Conservation (phyloP, 2,113 vertebrate species). For the Rhadina sibilatrix region DNA sequence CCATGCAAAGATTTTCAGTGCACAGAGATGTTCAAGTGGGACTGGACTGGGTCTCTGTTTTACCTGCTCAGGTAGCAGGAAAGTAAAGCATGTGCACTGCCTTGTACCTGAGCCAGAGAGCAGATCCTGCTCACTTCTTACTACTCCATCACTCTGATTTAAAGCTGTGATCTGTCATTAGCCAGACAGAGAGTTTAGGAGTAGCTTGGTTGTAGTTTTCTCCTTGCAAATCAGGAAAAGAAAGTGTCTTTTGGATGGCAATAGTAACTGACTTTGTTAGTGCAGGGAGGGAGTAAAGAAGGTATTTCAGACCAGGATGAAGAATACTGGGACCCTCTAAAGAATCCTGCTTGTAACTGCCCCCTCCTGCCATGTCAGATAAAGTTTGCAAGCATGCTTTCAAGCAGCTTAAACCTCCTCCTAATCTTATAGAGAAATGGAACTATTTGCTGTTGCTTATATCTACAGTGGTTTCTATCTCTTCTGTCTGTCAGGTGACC, state of each 20-base stretch:
- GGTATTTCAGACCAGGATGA: background rate
- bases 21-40: background rate
- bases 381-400: background rate
- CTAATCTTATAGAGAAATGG: constrained; percentile 24
- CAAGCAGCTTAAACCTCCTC: constrained; percentile 9
- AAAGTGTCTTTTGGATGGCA: background rate
- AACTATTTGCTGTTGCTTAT: background rate
- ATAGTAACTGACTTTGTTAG: background rate
- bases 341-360: background rate
- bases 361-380: background rate
- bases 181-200: background rate
- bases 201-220: background rate
- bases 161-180: background rate
- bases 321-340: background rate
- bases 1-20: background rate
- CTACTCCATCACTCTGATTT: background rate
- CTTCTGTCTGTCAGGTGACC: background rate
- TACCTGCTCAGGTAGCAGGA: background rate
- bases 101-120: background rate
- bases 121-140: background rate
- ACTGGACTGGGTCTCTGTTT: background rate
- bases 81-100: background rate
- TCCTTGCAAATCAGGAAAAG: background rate
- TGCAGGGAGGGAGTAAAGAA: rapidly evolving
- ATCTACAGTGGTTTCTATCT: background rate